Evolutionary conservation across 2,888 invertebrate genomes (phyloP).

Genomic region (Cerceris rybyensis): DNA sequence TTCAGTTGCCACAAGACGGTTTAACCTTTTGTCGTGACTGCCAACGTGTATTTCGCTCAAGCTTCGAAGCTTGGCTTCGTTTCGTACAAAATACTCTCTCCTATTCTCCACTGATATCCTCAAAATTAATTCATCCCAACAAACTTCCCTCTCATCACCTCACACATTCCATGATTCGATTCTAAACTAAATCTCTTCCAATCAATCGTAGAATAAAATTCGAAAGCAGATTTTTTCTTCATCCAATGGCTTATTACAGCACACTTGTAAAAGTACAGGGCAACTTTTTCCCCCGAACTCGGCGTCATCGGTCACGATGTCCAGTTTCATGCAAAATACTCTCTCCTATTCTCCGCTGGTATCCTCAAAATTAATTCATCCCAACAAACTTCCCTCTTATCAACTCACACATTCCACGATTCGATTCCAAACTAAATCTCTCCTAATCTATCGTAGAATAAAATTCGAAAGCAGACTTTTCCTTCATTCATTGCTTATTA

Average conservation of each 20-base stretch:
- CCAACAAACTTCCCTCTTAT: too few relatives aligned
- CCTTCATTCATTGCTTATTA: too few relatives aligned
- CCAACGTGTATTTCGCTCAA: not conserved
- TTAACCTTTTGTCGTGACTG: constrained; percentile 31
- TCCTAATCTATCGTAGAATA: not conserved
- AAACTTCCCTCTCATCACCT: too few relatives aligned
- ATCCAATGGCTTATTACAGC: too few relatives aligned
- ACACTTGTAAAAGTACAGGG: too few relatives aligned
- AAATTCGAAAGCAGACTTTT: not conserved
- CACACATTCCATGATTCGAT: not conserved
- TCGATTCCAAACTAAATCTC: not conserved
- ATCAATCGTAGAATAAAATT: not conserved
- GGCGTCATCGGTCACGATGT: constrained; percentile 47
- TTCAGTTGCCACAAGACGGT: constrained; percentile 8
- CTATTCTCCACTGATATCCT: too few relatives aligned
- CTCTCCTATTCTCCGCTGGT: not conserved
- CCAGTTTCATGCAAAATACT: too few relatives aligned
- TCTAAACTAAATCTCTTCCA: not conserved
- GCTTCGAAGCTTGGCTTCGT: not conserved
- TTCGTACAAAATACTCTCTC: not conserved
- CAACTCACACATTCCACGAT: not conserved
- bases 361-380: too few relatives aligned
- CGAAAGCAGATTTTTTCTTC: too few relatives aligned
- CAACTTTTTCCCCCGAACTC: too few relatives aligned
- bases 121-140: too few relatives aligned